These are phyloP conservation scores for Periplaneta americana DNA, from an alignment of 1,140 invertebrate genomes.

Conservation along the genomic window DNA sequence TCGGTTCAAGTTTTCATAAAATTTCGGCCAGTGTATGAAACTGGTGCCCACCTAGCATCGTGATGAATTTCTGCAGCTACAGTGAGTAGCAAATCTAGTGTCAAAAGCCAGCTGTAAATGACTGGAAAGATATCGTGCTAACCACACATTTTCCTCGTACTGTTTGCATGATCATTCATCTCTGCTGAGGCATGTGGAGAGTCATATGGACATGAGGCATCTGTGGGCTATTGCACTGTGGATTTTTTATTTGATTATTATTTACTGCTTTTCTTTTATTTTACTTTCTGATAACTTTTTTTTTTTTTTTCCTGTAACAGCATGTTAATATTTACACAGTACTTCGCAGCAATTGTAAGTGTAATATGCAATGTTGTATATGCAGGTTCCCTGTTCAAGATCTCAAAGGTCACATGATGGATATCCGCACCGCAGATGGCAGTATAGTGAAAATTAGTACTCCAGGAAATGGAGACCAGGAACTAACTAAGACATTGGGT, in stretches of 20 bases:
- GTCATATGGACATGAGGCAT: too few relatives aligned
- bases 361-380: neutral
- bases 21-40: too few relatives aligned
- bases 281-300: neutral
- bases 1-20: too few relatives aligned
- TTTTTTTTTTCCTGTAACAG: neutral
- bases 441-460: slow-evolving; percentile 65
- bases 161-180: too few relatives aligned
- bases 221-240: neutral
- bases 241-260: neutral
- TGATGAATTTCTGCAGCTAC: too few relatives aligned
- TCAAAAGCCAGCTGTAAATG: too few relatives aligned
- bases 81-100: too few relatives aligned
- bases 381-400: slow-evolving; percentile 33
- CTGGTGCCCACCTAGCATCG: too few relatives aligned
- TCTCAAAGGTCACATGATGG: slow-evolving; percentile 52
- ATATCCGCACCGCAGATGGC: slow-evolving; percentile 58
- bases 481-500: slow-evolving; percentile 59
- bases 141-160: too few relatives aligned
- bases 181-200: too few relatives aligned
- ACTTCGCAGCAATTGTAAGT: neutral
- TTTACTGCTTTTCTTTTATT: neutral
- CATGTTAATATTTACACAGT: neutral
- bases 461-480: slow-evolving; percentile 51
- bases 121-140: too few relatives aligned